Percentiles rank a stretch among this genome's conserved stretches.
These are phyloP conservation scores for Chironomus striatipennis DNA, from an alignment of 1,140 invertebrate species.

Conservation along the genomic window DNA sequence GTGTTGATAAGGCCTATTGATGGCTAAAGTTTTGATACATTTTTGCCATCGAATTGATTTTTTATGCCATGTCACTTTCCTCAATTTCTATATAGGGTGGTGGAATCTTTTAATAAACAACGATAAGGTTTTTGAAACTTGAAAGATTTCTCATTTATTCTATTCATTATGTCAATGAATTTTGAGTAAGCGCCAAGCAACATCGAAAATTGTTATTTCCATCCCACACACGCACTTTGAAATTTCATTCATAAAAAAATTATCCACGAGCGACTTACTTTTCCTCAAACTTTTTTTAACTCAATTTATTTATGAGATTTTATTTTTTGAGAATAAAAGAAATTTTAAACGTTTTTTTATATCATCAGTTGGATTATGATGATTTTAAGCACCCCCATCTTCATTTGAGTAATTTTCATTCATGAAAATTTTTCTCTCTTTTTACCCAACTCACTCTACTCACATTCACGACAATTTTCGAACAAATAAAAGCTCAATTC, in stretches of 20 bases:
- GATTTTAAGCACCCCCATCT: not conserved
- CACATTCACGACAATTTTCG: not conserved
- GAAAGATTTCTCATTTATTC: not conserved
- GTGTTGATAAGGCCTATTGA: slow-evolving; percentile 8
- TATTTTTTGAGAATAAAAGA: not conserved
- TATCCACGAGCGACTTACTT: too few species aligned
- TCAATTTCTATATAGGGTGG: not conserved
- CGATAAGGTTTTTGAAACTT: not conserved
- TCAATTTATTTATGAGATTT: not conserved
- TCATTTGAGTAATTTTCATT: not conserved
- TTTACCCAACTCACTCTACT: too few species aligned
- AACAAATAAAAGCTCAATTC: not conserved
- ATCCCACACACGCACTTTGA: too few species aligned
- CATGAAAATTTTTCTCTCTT: not conserved
- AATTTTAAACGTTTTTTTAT: too few species aligned
- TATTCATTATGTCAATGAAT: too few species aligned
- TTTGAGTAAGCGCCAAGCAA: too few species aligned
- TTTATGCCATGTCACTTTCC: not conserved
- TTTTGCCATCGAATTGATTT: not conserved
- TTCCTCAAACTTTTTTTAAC: not conserved
- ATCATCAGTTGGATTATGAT: not conserved
- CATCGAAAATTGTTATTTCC: too few species aligned
- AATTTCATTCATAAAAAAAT: too few species aligned
- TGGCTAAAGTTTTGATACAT: not conserved
- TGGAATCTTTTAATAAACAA: not conserved